Percentiles rank a stretch among this genome's conserved stretches.
phyloP scores from a whole-genome alignment of 30 jellyfish, hydroid and myxozoan genomes.

The Cassiopea xamachana region DNA sequence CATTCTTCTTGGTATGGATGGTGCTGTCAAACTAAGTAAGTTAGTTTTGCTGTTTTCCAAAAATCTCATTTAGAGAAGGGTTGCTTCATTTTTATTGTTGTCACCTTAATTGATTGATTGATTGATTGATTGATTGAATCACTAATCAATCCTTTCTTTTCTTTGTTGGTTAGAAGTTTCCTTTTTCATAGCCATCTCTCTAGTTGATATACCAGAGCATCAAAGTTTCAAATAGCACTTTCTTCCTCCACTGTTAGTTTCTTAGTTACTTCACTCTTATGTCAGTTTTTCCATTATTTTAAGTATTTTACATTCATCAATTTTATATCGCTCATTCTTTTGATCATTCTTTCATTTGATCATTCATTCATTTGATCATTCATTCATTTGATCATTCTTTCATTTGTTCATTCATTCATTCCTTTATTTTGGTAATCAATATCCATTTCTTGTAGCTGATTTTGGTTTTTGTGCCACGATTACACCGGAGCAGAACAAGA shows the following conservation, averaged over 20 bases:
- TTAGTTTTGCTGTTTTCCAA: not conserved
- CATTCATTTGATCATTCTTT: not conserved
- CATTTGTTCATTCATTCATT: not conserved
- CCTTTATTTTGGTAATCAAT: not conserved
- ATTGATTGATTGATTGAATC: no score
- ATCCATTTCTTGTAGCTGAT: conserved; percentile 78
- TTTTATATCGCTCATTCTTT: no score
- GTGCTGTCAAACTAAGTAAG: conserved; percentile 97
- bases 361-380: not conserved
- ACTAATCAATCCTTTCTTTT: no score
- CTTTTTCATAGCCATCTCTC: no score
- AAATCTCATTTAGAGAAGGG: not conserved
- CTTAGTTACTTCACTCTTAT: not conserved
- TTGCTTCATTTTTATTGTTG: not conserved
- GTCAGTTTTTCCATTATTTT: not conserved
- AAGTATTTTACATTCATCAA: not conserved
- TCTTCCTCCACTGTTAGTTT: not conserved
- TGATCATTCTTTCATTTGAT: not conserved
- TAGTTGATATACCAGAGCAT: no score
- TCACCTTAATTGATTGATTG: not conserved
- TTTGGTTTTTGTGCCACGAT: conserved; percentile 99
- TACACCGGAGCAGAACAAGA: conserved; percentile 94
- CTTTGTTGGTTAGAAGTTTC: no score
- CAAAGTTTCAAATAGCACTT: no score
- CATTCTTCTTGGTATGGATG: conserved; percentile 99